Evolutionary conservation across 30 jellyfish, hydroid and myxozoan genomes (phyloP), one percentile per base, ranked within the genome.

Genomic region (Sanderia malayensis): DNA sequence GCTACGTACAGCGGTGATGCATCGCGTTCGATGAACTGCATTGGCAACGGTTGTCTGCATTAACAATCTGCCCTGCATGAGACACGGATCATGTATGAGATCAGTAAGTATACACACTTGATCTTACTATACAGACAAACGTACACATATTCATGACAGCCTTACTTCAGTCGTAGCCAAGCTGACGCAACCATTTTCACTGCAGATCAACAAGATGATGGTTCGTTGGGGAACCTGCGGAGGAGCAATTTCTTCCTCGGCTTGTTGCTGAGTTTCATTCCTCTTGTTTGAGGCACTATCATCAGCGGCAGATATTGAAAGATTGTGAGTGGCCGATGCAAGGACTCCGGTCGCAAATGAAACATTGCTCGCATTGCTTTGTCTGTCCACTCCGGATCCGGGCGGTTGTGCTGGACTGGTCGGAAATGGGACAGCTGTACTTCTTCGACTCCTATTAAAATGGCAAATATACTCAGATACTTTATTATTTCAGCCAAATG

Each of bases 121-220:
- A n/a, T n/a, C n/a, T n/a, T n/a, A n/a, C n/a, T n/a, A n/a, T n/a
- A n/a, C n/a, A n/a, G n/a, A n/a, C n/a, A n/a, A n/a, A n/a, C n/a
- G n/a, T n/a, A n/a, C n/a, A n/a, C n/a, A n/a, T n/a, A n/a, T n/a
- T n/a, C n/a, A n/a, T n/a, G 29, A 64, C 7, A 46, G 6, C 18
- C 83, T 74, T 55, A 78, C 89, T 26, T 78, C 82, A 1, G 45
- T 32, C 11, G 58, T 78, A 4, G 49, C 34, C 75, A 78, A 34
- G 31, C 81, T 78, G 44, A 78, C 89, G 10, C 81, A 78, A 27
- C 89, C 89, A 58, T 78, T 78, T 78, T 78, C 89, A 66, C 89
- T 78, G 89, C 76, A 78, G 15, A 78, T 61, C 19, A 65, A 62
- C 26, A 78, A 25, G 22, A 67, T 55, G 1, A 79, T 78, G 20